Percentiles rank a stretch among this genome's conserved stretches.
Evolutionary conservation across 2,888 invertebrate species (phyloP).

Genomic region (Eupithecia abbreviata): DNA sequence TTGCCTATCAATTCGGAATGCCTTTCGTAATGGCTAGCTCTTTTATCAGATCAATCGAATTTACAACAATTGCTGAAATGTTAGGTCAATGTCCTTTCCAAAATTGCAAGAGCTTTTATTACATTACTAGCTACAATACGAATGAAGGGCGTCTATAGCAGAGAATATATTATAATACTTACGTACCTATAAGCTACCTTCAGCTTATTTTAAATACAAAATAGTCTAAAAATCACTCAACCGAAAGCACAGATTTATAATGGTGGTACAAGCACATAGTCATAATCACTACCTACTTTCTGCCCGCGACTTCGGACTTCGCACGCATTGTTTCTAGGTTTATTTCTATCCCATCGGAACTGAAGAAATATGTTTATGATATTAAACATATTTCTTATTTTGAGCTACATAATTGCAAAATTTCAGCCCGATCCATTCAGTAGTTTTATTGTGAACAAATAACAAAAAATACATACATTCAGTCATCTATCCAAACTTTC

Average conservation of each 20-base stretch:
- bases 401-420: too few species aligned
- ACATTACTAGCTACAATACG: background rate
- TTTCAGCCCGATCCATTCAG: too few species aligned
- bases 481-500: too few species aligned
- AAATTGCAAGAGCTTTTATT: conserved; percentile 71
- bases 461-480: too few species aligned
- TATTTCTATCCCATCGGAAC: too few species aligned
- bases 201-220: background rate
- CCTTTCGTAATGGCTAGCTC: conserved; percentile 33
- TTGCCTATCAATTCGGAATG: conserved; percentile 37
- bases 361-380: too few species aligned
- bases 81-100: conserved; percentile 59
- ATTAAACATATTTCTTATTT: too few species aligned
- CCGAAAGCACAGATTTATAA: background rate
- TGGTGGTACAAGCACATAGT: background rate
- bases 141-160: background rate
- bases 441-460: too few species aligned
- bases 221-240: background rate
- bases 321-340: too few species aligned
- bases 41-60: conserved; percentile 45
- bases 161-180: too few species aligned
- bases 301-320: too few species aligned
- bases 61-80: conserved; percentile 51
- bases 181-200: background rate
- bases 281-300: too few species aligned